Conservation (phyloP, 2,888 invertebrate species). For the Hirtodrosophila duncani region DNA sequence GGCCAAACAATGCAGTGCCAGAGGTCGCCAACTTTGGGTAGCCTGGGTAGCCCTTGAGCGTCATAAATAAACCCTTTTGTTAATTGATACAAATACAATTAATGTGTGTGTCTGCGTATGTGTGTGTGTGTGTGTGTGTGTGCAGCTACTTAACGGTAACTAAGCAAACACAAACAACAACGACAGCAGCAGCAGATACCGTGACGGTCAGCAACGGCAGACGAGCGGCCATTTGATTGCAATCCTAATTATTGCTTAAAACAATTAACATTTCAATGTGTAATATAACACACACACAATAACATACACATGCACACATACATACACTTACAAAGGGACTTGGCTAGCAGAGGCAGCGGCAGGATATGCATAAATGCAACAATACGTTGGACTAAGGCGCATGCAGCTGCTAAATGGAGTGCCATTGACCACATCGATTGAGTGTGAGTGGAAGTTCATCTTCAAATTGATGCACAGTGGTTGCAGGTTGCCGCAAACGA, state of each 20-base stretch:
- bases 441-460: too few relatives aligned
- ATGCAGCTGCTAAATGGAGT: slow-evolving; percentile 31
- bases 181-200: slow-evolving; percentile 28
- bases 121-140: slow-evolving; percentile 18
- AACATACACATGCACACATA: slow-evolving; percentile 26
- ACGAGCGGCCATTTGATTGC: slow-evolving; percentile 56
- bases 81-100: slow-evolving; percentile 78
- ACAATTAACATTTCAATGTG: slow-evolving; percentile 73
- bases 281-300: slow-evolving; percentile 57
- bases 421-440: too few relatives aligned
- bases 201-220: slow-evolving; percentile 14
- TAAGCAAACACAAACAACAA: slow-evolving; percentile 66
- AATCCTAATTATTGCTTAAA: slow-evolving; percentile 72
- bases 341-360: slow-evolving; percentile 12
- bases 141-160: slow-evolving; percentile 64
- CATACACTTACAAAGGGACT: slow-evolving; percentile 2
- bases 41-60: slow-evolving; percentile 60
- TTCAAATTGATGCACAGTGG: slow-evolving; percentile 28
- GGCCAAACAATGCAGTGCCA: slow-evolving; percentile 52
- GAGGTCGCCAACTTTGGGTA: slow-evolving; percentile 12
- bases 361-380: slow-evolving; percentile 71
- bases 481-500: too few relatives aligned
- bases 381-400: slow-evolving; percentile 46
- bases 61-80: slow-evolving; percentile 78
- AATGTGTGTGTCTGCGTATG: slow-evolving; percentile 38